These are phyloP conservation scores for Sylvilagus bachmani DNA, from an alignment of 2,113 vertebrate species.

Conservation along the genomic window DNA sequence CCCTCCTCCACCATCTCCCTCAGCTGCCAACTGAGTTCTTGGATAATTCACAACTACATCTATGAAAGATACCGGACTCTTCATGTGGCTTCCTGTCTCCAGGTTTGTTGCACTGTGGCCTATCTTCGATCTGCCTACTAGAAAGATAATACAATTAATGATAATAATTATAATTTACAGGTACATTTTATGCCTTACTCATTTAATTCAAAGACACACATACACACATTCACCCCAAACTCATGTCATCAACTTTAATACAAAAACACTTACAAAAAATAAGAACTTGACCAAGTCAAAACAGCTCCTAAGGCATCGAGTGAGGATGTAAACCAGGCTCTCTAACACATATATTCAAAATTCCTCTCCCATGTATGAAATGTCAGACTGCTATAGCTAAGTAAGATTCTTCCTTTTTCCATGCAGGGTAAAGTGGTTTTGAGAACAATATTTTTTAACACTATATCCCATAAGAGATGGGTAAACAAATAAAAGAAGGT, in stretches of 20 bases:
- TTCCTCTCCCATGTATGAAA: background rate
- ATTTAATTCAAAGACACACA: background rate
- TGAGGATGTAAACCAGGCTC: background rate
- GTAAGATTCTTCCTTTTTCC: background rate
- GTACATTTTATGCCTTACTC: background rate
- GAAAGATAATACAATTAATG: background rate
- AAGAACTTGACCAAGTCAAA: background rate
- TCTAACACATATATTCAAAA: background rate
- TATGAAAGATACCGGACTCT: background rate
- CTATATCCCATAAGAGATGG: background rate
- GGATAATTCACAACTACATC: background rate
- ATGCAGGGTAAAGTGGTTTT: background rate
- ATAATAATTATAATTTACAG: no score
- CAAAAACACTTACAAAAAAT: background rate
- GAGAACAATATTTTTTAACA: background rate
- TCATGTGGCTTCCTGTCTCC: background rate
- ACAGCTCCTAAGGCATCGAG: background rate
- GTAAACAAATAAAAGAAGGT: background rate
- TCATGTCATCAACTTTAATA: background rate
- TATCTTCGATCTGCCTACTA: background rate
- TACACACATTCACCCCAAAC: background rate
- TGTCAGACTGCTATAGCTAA: background rate
- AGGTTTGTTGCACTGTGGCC: background rate
- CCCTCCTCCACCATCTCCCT: background rate
- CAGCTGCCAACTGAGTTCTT: background rate